Conservation (phyloP, 2,797 vertebrate species). For the Scolopax bukidnonensis region DNA sequence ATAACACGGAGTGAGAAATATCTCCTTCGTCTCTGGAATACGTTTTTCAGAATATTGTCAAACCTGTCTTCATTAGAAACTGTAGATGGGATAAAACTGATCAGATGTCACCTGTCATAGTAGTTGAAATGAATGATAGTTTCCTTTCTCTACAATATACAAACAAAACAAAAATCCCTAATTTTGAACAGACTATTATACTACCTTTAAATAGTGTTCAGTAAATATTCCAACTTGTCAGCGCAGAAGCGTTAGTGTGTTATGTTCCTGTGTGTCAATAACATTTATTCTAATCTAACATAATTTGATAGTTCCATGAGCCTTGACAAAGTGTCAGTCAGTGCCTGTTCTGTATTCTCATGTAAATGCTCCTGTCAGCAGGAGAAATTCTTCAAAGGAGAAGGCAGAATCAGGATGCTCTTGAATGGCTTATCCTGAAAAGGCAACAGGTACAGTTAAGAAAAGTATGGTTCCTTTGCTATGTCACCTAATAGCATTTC, state of each 20-base stretch:
- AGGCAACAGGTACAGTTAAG: background rate
- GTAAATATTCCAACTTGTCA: constrained; percentile 13
- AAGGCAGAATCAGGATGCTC: background rate
- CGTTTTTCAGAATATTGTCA: background rate
- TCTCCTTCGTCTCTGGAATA: background rate
- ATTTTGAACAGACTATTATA: background rate
- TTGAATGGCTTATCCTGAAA: background rate
- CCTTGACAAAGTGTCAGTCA: constrained; percentile 41
- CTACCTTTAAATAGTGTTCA: background rate
- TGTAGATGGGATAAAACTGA: background rate
- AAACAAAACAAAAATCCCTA: background rate
- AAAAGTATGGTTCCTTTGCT: background rate
- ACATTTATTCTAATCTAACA: constrained; percentile 27
- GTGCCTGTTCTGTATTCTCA: constrained; percentile 30
- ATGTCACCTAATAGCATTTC: background rate
- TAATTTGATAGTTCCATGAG: constrained; percentile 29
- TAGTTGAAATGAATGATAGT: background rate
- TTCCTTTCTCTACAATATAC: background rate
- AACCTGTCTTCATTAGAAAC: background rate
- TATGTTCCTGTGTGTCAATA: background rate
- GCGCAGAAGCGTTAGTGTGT: background rate
- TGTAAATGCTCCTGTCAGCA: constrained; percentile 46
- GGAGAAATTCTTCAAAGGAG: constrained; percentile 9
- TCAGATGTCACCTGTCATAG: background rate
- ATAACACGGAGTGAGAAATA: background rate